Base-by-base conservation (phyloP, 1,140 invertebrate genomes). In the Microplitis demolitor region DNA sequence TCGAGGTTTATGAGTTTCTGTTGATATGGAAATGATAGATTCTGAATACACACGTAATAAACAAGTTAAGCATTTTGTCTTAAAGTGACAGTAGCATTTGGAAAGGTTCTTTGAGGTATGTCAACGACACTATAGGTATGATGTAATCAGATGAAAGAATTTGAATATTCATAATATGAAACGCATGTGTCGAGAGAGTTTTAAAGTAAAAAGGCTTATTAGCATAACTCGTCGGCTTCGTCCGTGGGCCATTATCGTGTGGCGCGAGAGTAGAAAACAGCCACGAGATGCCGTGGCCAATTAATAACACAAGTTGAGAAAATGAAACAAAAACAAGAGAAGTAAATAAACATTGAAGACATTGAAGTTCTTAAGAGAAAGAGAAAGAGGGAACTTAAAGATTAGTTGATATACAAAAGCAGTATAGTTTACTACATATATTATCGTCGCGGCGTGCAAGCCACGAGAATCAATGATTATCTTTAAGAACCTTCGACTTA, bases 181-280 rank as follows among this genome's bases (percentile, higher is more conserved):
- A 24, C 76, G 79, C 78, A 80, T 82, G 79, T 77, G 79, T 72
- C 77, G 71, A 54, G 72, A 74, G 75, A 74, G 74, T 78, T 78
- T 77, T 72, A 80, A 76, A 74, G 61, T 14, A 34, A n/a, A 51
- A n/a, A 33, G 14, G 74, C 77, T 78, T 77, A 82, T 83, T 83
- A 83, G 80, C 82, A 83, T 83, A 83, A 83, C 82, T 82, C 76
- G 82, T 82, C 80, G 74, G 76, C 74, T 77, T 82, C 80, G 78
- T 77, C 78, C 79, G 80, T 80, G 74, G 78, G 78, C 76, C 77
- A 79, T 81, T 80, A 79, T 69, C 13, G 60, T 34, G 9, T n/a
- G 34, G n/a, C 4, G 11, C 9, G 13, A 35, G 34, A 31, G 6
- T 14, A 24, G n/a, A 8, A 45, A 45, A 8, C 11, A 11, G 39